Evolutionary conservation across 1,140 invertebrate species (phyloP), one percentile per base, ranked within the genome.

Genomic region (Hycleus phaleratus): DNA sequence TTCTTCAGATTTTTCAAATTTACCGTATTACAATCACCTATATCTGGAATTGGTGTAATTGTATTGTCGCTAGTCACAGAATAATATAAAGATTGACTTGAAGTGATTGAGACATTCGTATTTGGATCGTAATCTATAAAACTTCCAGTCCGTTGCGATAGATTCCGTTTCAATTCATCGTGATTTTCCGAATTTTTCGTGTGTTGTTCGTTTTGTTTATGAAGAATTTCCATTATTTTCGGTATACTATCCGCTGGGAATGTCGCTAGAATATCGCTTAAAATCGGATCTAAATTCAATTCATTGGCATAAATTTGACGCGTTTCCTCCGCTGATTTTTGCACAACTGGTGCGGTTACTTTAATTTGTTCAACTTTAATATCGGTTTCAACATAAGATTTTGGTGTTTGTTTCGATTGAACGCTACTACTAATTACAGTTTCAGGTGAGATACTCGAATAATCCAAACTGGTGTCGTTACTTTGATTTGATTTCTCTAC

Each of bases 161-260:
- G 2, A 32, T 32, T 32, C 32, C 32, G 1, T 32, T 32, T 32
- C 32, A 32, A 32, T 5, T 32, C 32, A 5, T 32, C 32, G 7
- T 32, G 7, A 32, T 7, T 3, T 7, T 32, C 7, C 4, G 32
- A 32, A 7, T 32, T 1, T 32, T n/a, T 25, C 38, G 25, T 32
- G 46, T 67, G 55, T 55, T 67, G 61, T 18, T 44, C 8, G 26
- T 57, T 50, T 59, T 77, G 75, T 47, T 71, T 65, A 11, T 69
- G 56, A 7, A 76, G 58, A 39, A 77, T 45, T n/a, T 73, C 64
- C 10, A 75, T 65, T 44, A 77, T 74, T 39, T 73, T 67, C 58
- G 72, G 68, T 1, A 70, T 65, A 61, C 75, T 74, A 7, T 63
- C 61, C 9, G 68, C 61, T 32, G 32, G 32, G 32, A 32, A 32